phyloP scores from a whole-genome alignment of 2,797 vertebrate genomes.

The Sebastes flavidus region DNA sequence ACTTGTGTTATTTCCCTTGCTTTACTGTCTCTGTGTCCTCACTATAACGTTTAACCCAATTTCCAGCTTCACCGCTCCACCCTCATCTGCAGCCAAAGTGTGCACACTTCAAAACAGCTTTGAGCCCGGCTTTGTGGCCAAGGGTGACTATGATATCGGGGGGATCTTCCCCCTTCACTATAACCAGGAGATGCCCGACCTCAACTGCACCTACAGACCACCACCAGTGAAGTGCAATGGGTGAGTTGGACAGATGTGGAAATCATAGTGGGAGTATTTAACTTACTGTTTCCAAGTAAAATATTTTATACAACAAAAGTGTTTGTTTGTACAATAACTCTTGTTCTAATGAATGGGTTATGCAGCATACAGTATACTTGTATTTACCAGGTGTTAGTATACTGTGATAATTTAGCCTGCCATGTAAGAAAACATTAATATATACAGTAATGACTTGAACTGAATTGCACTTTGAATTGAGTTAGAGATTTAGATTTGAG shows the following conservation, averaged over 20 bases:
- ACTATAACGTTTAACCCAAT: not conserved
- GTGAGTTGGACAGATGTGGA: conserved; percentile 53
- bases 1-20: conserved; percentile 33
- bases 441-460: not conserved
- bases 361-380: not conserved
- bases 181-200: conserved; percentile 80
- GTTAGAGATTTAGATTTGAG: not conserved
- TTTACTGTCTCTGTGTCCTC: conserved; percentile 33
- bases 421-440: not conserved
- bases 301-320: not conserved
- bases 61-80: not conserved
- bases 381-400: not conserved
- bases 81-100: conserved; percentile 1
- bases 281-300: not conserved
- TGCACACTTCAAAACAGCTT: conserved; percentile 75
- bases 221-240: conserved; percentile 75
- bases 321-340: not conserved
- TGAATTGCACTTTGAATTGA: not conserved
- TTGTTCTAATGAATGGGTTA: not conserved
- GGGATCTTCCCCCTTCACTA: conserved; percentile 84
- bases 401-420: not conserved
- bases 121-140: conserved; percentile 68
- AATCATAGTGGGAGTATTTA: not conserved
- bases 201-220: conserved; percentile 75
- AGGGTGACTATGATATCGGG: conserved; percentile 78